Percentiles rank a stretch among this genome's conserved stretches.
Evolutionary conservation across 2,888 invertebrate species (phyloP).

Genomic region (Pterostichus madidus): DNA sequence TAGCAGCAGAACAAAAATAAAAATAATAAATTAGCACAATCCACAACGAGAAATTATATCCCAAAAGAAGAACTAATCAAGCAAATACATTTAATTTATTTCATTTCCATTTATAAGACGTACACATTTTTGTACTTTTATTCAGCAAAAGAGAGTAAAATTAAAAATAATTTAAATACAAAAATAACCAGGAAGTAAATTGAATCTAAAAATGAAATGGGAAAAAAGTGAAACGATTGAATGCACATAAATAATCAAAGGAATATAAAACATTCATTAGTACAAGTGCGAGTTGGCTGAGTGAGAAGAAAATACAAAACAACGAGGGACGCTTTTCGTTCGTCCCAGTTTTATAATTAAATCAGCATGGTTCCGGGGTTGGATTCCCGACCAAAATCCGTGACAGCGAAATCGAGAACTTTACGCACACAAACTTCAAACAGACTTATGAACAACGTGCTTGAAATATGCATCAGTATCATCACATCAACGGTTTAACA

Average conservation of each 20-base stretch:
- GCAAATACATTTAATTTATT: not conserved
- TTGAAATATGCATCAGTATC: not conserved
- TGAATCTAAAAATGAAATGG: slow-evolving; percentile 22
- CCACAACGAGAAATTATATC: too few relatives aligned
- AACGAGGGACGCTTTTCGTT: slow-evolving; percentile 19
- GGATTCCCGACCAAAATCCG: slow-evolving; percentile 24
- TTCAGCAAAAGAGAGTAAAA: not conserved
- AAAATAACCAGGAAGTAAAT: slow-evolving; percentile 12
- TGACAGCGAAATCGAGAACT: slow-evolving; percentile 28
- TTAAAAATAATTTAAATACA: slow-evolving; percentile 11
- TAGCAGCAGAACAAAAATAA: too few relatives aligned
- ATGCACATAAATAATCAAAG: slow-evolving; percentile 37
- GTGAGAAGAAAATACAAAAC: slow-evolving; percentile 28
- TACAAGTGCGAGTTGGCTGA: slow-evolving; percentile 7
- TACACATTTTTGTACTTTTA: not conserved
- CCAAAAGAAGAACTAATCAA: not conserved
- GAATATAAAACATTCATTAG: slow-evolving; percentile 35
- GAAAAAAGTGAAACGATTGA: slow-evolving; percentile 21
- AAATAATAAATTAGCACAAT: too few relatives aligned
- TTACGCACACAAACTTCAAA: slow-evolving; percentile 22
- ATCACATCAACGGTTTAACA: not conserved
- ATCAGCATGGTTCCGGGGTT: slow-evolving; percentile 27
- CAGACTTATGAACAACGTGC: not conserved
- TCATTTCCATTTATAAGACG: not conserved
- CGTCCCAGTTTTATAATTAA: slow-evolving; percentile 55